Evolutionary conservation across 2,888 invertebrate species (phyloP).

Genomic region (Anaspis maculata): DNA sequence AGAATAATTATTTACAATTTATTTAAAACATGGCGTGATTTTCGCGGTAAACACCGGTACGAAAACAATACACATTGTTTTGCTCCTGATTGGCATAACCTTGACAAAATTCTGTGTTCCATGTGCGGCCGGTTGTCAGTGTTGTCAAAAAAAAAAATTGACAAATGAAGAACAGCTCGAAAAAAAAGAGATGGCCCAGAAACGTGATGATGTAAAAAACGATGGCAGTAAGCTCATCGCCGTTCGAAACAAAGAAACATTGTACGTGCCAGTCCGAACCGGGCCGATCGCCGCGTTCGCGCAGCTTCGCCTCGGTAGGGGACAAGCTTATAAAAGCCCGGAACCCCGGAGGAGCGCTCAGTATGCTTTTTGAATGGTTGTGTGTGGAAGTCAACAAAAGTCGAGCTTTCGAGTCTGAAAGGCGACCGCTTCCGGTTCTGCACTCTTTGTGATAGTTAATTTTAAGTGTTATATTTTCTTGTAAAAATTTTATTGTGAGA

Average conservation of each 20-base stretch:
- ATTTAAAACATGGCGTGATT: no score
- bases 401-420: conserved; percentile 23
- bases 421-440: conserved; percentile 24
- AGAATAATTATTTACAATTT: no score
- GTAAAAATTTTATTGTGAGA: conserved; percentile 26
- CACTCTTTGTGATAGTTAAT: conserved; percentile 33
- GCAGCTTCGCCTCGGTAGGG: conserved; percentile 7
- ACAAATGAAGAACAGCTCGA: no score
- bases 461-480: conserved; percentile 26
- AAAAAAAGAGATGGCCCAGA: no score
- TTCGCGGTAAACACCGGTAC: no score
- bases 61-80: no score
- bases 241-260: conserved; percentile 24
- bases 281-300: conserved; percentile 9
- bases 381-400: conserved; percentile 9
- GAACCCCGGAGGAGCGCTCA: conserved; percentile 3
- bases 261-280: conserved; percentile 16
- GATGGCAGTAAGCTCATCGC: no score
- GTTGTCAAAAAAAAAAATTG: no score
- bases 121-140: no score
- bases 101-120: no score
- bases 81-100: no score
- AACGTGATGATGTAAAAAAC: no score
- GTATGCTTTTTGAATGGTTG: conserved; percentile 2
- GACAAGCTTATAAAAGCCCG: conserved; percentile 19